Base-by-base conservation (phyloP, 1,140 invertebrate genomes). In the Eurosta solidaginis region DNA sequence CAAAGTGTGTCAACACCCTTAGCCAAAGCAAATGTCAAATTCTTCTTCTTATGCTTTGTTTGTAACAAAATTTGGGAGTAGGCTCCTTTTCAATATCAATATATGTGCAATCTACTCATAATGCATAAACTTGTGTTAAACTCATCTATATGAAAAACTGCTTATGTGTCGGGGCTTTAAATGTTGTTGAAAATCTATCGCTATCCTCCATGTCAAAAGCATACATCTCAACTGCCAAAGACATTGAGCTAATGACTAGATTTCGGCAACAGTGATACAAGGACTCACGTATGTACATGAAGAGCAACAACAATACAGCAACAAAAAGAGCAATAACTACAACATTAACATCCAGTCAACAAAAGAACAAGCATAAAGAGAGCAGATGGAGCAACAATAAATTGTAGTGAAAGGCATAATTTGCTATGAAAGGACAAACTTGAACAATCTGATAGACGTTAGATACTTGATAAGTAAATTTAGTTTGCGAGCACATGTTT, bases 211-310 rank as follows among this genome's bases (percentile, higher is more conserved):
- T 68, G 59, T 68, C 33, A 1, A 29, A 40, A 22, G 59, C 59
- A 40, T 40, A 40, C 59, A 36, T 20, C 59, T 68, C 59, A 47
- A 17, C 20, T 42, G 49, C n/a, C 14, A 54, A 40, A 59, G 75
- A 54, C 20, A 25, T 50, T 17, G 54, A 54, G 33, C 22, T 77
- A 33, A 59, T 50, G 20, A 33, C 29, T 54, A 36, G 52, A 77
- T 40, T 40, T 59, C 27, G 25, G 52, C 44, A 45, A 77, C 36
- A 77, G 42, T 59, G 25, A 63, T 40, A 77, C 52, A 44, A 77
- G 42, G 25, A 77, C 63, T 40, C 54, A 59, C 76, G 49, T 68
- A 68, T 27, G 40, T 29, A 29, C 52, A 63, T 77, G 76, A 77
- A 50, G 63, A 44, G 49, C 76, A 63, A 22, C 12, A n/a, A n/a